Percentiles rank a stretch among this genome's conserved stretches.
Conservation (phyloP, 2,797 vertebrate species). For the Sitta carolinensis region DNA sequence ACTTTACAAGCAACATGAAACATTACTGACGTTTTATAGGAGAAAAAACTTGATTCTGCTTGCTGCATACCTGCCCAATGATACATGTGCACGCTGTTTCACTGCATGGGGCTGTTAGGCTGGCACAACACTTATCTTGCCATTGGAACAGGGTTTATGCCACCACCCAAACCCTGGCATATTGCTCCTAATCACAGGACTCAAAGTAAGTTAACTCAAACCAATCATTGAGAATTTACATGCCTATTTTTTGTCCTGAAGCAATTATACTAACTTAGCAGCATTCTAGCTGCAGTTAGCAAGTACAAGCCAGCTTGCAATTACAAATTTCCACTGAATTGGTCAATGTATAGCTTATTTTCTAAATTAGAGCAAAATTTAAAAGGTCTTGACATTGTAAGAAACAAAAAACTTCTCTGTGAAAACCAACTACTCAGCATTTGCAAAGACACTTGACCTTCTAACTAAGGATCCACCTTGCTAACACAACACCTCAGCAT, state of each 20-base stretch:
- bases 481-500: not conserved
- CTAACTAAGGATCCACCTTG: not conserved
- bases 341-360: not conserved
- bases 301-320: not conserved
- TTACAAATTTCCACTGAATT: not conserved
- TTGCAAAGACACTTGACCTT: not conserved
- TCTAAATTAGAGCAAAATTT: not conserved
- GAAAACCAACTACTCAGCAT: not conserved
- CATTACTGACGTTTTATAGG: not conserved
- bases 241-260: not conserved
- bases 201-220: not conserved
- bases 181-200: not conserved
- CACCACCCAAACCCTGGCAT: not conserved
- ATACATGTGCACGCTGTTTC: not conserved
- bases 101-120: not conserved
- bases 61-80: not conserved
- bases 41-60: not conserved
- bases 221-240: not conserved
- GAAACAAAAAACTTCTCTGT: not conserved
- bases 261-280: not conserved
- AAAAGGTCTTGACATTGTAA: not conserved
- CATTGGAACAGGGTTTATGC: not conserved
- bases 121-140: not conserved
- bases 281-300: not conserved
- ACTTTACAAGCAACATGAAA: constrained; percentile 7